Evolutionary conservation across 1,140 invertebrate genomes (phyloP).

Genomic region (Octopus bimaculoides): DNA sequence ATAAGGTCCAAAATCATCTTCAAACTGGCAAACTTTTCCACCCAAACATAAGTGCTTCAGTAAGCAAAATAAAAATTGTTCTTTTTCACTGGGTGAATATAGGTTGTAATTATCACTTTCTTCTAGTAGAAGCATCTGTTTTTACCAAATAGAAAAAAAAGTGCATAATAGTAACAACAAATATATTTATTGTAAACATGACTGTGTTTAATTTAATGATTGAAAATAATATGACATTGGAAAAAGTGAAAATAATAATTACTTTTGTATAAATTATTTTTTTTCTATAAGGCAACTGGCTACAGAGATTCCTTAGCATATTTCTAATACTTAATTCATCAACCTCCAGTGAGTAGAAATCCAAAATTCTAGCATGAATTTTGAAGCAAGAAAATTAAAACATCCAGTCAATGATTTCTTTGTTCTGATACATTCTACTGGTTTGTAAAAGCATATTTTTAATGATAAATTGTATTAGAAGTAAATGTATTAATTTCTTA

Average conservation of each 20-base stretch:
- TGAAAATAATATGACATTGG: neutral
- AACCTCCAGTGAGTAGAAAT: too few species aligned
- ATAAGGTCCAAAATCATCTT: constrained; percentile 64
- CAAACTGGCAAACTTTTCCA: constrained; percentile 66
- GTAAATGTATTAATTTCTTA: too few species aligned
- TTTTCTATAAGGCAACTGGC: too few species aligned
- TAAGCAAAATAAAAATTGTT: constrained; percentile 65
- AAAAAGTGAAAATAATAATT: neutral
- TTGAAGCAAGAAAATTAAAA: too few species aligned
- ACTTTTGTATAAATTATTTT: neutral
- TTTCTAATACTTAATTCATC: too few species aligned
- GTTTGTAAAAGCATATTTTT: too few species aligned
- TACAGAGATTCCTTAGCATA: too few species aligned
- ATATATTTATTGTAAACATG: neutral
- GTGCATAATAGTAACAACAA: neutral
- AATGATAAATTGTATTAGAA: too few species aligned
- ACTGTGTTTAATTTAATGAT: neutral
- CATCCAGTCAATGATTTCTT: too few species aligned
- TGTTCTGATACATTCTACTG: too few species aligned
- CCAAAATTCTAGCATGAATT: too few species aligned
- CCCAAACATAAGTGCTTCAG: constrained; percentile 65
- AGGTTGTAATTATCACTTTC: constrained; percentile 60
- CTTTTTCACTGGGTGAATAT: constrained; percentile 58
- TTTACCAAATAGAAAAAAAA: constrained; percentile 8
- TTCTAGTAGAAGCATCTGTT: constrained; percentile 61